These are phyloP conservation scores for Neuroterus valhalla DNA, from an alignment of 1,140 invertebrate species.

Conservation along the genomic window DNA sequence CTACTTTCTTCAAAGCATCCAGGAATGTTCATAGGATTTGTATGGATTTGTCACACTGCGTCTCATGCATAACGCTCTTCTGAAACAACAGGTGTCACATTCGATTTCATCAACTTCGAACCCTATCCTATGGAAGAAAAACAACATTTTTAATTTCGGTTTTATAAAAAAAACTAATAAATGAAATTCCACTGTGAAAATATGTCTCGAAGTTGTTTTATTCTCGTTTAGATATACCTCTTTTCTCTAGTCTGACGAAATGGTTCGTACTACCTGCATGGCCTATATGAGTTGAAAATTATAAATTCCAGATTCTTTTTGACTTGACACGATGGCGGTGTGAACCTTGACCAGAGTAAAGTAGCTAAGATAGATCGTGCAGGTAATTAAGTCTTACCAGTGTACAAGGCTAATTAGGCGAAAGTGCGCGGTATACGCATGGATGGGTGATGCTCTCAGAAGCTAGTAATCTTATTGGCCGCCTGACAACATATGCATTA, in stretches of 20 bases:
- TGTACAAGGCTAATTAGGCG: constrained; percentile 55
- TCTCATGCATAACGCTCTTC: no score
- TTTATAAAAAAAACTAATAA: no score
- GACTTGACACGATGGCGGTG: constrained; percentile 16
- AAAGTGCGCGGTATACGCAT: constrained; percentile 54
- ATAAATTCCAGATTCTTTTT: neutral
- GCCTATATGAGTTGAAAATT: constrained; percentile 17
- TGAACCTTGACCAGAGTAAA: constrained; percentile 23
- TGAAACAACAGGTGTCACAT: no score
- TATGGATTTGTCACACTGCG: neutral
- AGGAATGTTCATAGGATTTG: neutral
- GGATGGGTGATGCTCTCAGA: constrained; percentile 48
- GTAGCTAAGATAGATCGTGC: constrained; percentile 46
- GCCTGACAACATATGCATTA: constrained; percentile 5
- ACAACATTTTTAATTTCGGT: no score
- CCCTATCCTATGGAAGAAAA: no score
- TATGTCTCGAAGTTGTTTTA: no score
- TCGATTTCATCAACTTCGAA: no score
- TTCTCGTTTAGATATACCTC: no score
- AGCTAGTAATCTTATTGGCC: constrained; percentile 25
- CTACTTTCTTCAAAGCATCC: constrained; percentile 2
- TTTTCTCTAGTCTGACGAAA: no score
- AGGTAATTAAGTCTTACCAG: constrained; percentile 56
- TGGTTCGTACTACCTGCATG: neutral
- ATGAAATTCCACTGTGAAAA: no score